Evolutionary conservation across 2,113 vertebrate genomes (phyloP).

Genomic region (Rana temporaria): DNA sequence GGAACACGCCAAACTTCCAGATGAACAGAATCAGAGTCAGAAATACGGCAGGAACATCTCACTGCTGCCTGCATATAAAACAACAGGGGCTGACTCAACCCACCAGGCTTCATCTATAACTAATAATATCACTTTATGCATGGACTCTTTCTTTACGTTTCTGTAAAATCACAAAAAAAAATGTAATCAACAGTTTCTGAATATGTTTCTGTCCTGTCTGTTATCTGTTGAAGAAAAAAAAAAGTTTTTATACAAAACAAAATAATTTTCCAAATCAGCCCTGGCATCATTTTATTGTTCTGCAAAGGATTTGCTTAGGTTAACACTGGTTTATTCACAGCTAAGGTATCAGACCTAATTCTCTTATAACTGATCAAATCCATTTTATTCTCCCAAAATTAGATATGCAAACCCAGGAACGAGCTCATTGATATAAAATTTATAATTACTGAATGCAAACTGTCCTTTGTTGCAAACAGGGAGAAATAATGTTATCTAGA

Average conservation of each 20-base stretch:
- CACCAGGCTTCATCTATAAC: too few relatives aligned
- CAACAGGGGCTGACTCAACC: too few relatives aligned
- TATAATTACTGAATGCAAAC: constrained; percentile 47
- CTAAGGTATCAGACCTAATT: constrained; percentile 3
- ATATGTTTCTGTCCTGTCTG: too few relatives aligned
- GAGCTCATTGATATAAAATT: constrained; percentile 48
- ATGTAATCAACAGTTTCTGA: too few relatives aligned
- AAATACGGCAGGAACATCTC: too few relatives aligned
- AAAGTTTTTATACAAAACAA: neutral
- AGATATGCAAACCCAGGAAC: constrained; percentile 47
- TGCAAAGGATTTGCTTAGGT: neutral
- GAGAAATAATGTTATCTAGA: constrained; percentile 46
- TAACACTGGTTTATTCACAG: neutral
- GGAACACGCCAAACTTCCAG: too few relatives aligned
- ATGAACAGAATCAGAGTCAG: too few relatives aligned
- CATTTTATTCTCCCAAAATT: constrained; percentile 32
- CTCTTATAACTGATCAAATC: constrained; percentile 33
- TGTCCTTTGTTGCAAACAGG: constrained; percentile 36
- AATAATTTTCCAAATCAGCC: neutral
- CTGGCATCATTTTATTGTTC: neutral
- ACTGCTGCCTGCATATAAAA: too few relatives aligned
- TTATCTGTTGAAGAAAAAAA: too few relatives aligned
- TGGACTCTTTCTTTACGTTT: too few relatives aligned
- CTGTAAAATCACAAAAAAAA: too few relatives aligned
- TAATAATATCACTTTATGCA: too few relatives aligned